Conservation (phyloP, 2,888 invertebrate species). For the Odontomyia ornata region DNA sequence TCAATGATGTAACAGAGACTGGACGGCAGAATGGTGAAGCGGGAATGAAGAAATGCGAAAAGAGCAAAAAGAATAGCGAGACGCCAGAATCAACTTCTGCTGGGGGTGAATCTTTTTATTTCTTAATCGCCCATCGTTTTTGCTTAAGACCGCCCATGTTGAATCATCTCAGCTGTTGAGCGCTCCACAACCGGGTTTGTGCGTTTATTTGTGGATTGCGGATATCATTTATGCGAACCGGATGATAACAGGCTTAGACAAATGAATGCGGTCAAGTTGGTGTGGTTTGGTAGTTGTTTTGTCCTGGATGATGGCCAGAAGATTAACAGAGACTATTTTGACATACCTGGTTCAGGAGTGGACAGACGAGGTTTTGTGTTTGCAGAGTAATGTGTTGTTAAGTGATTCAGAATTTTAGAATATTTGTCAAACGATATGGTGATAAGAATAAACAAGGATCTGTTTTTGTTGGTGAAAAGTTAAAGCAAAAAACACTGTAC, state of each 20-base stretch:
- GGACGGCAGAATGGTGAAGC: background rate
- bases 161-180: background rate
- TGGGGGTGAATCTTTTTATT: background rate
- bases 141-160: conserved; percentile 16
- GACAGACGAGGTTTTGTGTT: too few species aligned
- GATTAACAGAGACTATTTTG: background rate
- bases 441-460: too few species aligned
- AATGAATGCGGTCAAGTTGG: background rate
- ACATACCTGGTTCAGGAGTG: background rate
- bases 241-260: conserved; percentile 33
- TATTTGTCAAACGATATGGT: too few species aligned
- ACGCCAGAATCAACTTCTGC: background rate
- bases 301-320: background rate
- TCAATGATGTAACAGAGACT: background rate
- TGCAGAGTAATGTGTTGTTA: too few species aligned
- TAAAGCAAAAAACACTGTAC: background rate
- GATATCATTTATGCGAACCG: conserved; percentile 19
- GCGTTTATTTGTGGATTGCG: conserved; percentile 24
- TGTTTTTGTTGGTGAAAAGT: background rate
- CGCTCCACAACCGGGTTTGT: background rate
- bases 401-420: too few species aligned
- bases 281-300: background rate
- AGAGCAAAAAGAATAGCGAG: background rate
- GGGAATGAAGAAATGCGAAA: background rate
- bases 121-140: background rate